Conservation (phyloP, 1,140 invertebrate genomes). For the Helicoverpa zea region DNA sequence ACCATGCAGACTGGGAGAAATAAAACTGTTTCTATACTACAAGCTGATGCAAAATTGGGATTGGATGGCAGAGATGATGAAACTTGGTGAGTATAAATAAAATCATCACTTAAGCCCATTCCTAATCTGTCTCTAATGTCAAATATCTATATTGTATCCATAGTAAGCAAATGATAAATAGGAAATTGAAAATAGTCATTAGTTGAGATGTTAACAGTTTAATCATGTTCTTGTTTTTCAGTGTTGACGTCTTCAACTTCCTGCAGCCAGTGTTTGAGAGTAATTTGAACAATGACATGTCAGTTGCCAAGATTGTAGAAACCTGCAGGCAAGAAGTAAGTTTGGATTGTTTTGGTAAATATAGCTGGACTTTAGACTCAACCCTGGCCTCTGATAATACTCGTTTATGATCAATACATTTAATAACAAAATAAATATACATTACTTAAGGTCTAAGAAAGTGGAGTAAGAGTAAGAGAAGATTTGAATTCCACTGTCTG, state of each 20-base stretch:
- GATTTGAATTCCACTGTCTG: too few species aligned
- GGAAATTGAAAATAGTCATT: too few species aligned
- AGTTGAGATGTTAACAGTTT: not conserved
- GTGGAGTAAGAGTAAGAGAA: too few species aligned
- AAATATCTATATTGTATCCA: too few species aligned
- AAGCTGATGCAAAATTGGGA: constrained; percentile 79
- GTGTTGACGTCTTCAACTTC: constrained; percentile 94
- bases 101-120: too few species aligned
- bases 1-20: constrained; percentile 83
- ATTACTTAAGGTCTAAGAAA: too few species aligned
- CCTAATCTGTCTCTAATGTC: too few species aligned
- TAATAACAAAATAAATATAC: too few species aligned
- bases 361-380: not conserved
- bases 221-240: constrained; percentile 62
- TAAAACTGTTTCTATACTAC: constrained; percentile 87
- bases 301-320: constrained; percentile 84
- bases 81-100: constrained; percentile 87
- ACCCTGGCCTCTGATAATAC: too few species aligned
- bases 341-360: not conserved
- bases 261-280: constrained; percentile 91
- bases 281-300: constrained; percentile 87
- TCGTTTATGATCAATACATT: too few species aligned
- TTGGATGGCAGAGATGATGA: constrained; percentile 90
- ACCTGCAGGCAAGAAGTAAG: constrained; percentile 84
- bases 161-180: too few species aligned